Base-by-base conservation (phyloP, 2,797 vertebrate genomes). In the Xenopus petersii region DNA sequence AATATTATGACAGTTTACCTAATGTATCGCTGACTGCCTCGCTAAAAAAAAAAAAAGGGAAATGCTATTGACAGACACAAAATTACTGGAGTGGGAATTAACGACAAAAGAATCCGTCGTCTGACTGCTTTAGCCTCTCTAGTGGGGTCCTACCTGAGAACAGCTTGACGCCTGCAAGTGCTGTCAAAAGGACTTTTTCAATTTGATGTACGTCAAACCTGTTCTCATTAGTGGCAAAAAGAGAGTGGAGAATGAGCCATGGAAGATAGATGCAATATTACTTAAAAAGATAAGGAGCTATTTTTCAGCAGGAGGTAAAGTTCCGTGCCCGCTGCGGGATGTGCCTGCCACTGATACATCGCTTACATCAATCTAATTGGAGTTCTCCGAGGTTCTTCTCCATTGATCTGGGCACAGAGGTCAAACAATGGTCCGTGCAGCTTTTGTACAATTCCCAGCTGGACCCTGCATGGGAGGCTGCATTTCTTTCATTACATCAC, bases 181-280 rank as follows among this genome's bases (percentile, higher is more conserved):
- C 58, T 64, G 75, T 64, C 59, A 77, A 21, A 69, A 3, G 55
- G 30, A 36, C 16, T 33, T 56, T 56, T 26, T 64, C 11, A 64
- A 48, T 68, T 26, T 64, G 24, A 73, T 63, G 67, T 62, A 56
- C 36, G 60, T 73, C 59, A 49, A 24, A n/a, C 30, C 54, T 56
- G 15, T 73, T 33, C 70, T 73, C 75, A 78, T 78, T 78, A 78
- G 65, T 24, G 30, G n/a, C 59, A 62, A 64, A 33, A 58, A 63
- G 12, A 12, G 64, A 13, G 33, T 46, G 55, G 36, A 17, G 17
- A n/a, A 30, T 77, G 70, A 63, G 36, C 36, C 60, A 72, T 54
- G 58, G 5, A 10, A 56, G 70, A 33, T 55, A 61, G 70, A 12
- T 48, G 7, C 36, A 49, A 26, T 24, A 60, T 68, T 58, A 68